These are phyloP conservation scores for Dexiosoma caninum DNA, from an alignment of 2,888 invertebrate genomes.

Conservation along the genomic window DNA sequence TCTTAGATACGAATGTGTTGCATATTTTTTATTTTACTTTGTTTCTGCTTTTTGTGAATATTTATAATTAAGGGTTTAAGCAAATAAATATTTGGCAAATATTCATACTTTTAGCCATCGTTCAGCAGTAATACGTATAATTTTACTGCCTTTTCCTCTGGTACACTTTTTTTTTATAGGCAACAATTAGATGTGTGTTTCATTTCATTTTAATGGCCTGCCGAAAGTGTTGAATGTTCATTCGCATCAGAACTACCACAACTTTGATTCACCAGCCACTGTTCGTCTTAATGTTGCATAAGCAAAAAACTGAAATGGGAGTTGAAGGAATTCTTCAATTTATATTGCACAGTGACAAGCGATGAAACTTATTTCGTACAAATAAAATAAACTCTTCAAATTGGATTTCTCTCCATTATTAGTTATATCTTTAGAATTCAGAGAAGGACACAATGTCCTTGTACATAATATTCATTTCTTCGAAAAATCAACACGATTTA, in stretches of 20 bases:
- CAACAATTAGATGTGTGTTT: conserved; percentile 25
- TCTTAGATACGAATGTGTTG: background rate
- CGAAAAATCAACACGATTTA: too few species aligned
- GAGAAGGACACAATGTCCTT: too few species aligned
- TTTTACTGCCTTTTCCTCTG: conserved; percentile 2
- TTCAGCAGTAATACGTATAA: conserved; percentile 35
- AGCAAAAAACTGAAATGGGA: background rate
- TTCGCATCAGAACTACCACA: conserved; percentile 19
- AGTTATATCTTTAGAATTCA: too few species aligned
- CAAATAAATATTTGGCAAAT: conserved; percentile 25
- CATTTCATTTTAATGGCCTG: conserved; percentile 34
- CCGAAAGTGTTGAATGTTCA: conserved; percentile 59
- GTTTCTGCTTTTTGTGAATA: background rate
- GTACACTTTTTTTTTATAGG: conserved; percentile 16
- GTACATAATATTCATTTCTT: too few species aligned
- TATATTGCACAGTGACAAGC: background rate
- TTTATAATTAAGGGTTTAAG: conserved; percentile 35
- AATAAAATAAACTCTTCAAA: too few species aligned
- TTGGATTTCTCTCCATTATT: too few species aligned
- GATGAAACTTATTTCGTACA: too few species aligned
- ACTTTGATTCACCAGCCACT: conserved; percentile 33
- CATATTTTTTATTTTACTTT: background rate
- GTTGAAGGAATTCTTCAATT: background rate
- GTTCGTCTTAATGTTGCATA: background rate
- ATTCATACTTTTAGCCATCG: conserved; percentile 5